phyloP scores from a whole-genome alignment of 2,797 vertebrate species.

The Philypnodon macrostomus region DNA sequence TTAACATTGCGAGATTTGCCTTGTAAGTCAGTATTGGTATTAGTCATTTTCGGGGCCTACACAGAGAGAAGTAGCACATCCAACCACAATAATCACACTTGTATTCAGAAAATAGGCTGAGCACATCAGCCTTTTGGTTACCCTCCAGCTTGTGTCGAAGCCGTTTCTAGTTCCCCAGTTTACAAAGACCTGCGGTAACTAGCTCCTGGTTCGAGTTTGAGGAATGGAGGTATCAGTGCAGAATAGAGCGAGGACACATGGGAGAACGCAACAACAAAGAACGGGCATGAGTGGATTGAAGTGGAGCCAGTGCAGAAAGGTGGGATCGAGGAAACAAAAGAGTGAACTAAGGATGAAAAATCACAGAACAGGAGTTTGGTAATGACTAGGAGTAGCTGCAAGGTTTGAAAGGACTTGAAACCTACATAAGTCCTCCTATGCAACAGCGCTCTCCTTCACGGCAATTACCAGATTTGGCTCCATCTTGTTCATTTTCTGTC shows the following conservation, averaged over 20 bases:
- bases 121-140: neutral
- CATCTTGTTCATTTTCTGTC: slow-evolving; percentile 20
- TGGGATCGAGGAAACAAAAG: slow-evolving; percentile 26
- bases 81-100: too few species aligned
- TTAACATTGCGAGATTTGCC: too few species aligned
- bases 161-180: neutral
- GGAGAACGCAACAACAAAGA: slow-evolving; percentile 35
- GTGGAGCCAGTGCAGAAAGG: slow-evolving; percentile 28
- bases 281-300: slow-evolving; percentile 41
- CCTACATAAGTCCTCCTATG: slow-evolving; percentile 34
- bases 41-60: too few species aligned
- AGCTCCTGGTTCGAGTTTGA: slow-evolving; percentile 1
- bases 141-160: neutral
- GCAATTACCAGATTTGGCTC: slow-evolving; percentile 37
- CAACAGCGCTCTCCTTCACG: slow-evolving; percentile 34
- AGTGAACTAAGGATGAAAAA: slow-evolving; percentile 21
- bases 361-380: slow-evolving; percentile 12
- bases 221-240: slow-evolving; percentile 13
- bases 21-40: slow-evolving; percentile 28
- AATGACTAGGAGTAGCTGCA: slow-evolving; percentile 9
- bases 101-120: slow-evolving; percentile 2
- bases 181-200: neutral
- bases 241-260: slow-evolving; percentile 23
- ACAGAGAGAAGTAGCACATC: too few species aligned
- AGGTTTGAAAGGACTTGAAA: slow-evolving; percentile 29